Base-by-base conservation (phyloP, 2,113 vertebrate genomes). In the Laticauda colubrina region DNA sequence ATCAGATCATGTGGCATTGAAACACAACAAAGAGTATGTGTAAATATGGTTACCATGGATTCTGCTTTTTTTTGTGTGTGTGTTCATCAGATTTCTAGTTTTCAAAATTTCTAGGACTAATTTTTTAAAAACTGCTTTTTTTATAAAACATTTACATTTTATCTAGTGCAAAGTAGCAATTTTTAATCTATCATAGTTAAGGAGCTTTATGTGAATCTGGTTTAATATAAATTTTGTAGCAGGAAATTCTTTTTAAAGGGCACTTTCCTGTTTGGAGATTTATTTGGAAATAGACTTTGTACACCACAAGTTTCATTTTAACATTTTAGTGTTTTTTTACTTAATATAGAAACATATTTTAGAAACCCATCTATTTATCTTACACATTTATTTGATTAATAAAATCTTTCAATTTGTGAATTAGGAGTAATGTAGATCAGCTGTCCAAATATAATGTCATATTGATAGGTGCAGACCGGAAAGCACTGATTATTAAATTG, bases 1-100 rank as follows among this genome's bases (percentile, higher is more conserved):
- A 98, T 99, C 99, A 88, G 99, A 99, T 98, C 99, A 99, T 98
- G 98, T 99, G 98, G 99, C 99, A 97, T 98, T 99, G 97, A 99
- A 99, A 99, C 99, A 99, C 98, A 99, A 99, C 98, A 99, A 99
- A 99, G 99, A 99, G 99, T 99, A 99, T 97, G 99, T 99, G 98
- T 97, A 97, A 98, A 96, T 97, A 98, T 97, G 98, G 98, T 98
- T 98, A 98, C 98, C 97, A 97, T 98, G 97, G 97, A 97, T 97
- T 98, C 97, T 98, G 97, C 97, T 97, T 97, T n/a, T n/a, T n/a
- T n/a, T n/a, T n/a, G n/a, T n/a, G n/a, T n/a, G n/a, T n/a, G n/a
- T n/a, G n/a, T n/a, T n/a, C n/a, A 93, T 95, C 88, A 95, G 88
- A 91, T 93, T 87, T 9, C 88, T 56, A 89, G 51, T 88, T 59